Evolutionary conservation across 2,797 vertebrate genomes (phyloP), one percentile per base, ranked within the genome.

Genomic region (Petrocephalus schoutedeni): DNA sequence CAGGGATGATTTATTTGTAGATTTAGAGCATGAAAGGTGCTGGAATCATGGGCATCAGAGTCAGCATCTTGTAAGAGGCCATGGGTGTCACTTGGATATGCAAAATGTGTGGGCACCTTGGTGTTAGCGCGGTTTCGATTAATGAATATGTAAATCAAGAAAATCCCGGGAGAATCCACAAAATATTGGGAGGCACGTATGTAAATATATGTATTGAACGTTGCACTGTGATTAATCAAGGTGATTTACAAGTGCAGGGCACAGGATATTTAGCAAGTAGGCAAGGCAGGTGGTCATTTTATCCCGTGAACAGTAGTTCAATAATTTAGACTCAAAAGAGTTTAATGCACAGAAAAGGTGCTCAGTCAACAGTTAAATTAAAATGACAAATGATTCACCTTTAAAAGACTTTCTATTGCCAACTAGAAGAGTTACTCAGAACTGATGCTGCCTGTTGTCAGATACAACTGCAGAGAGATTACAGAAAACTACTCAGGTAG

Each of bases 201-300:
- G 80, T 84, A 84, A 84, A 84, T 84, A 54, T 84, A 54, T 84
- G 80, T 84, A 54, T 54, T 84, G 80, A 84, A 53, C 80, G 14
- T 84, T 54, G 80, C 49, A 54, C 80, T 54, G 45, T 51, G 80
- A 84, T 84, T 84, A 84, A 84, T 84, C 45, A 84, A 80, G 74
- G 74, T 80, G 74, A 80, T 80, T 49, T 49, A 80, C 74, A 80
- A 80, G 74, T 84, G 80, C 80, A 54, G 23, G 10, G 21, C 80
- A 28, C 12, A 49, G 80, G 53, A 84, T 84, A 54, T 84, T 84
- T 84, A 54, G 54, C 80, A 84, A 84, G 51, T 21, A 54, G 45
- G 21, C 49, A 53, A 54, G 45, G 74, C 74, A 21, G 41, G 74
- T 49, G 74, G 74, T 80, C 49, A 80, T 80, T 80, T 80, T 80